Conservation (phyloP, 2,888 invertebrate genomes). For the Trachelus stipa region DNA sequence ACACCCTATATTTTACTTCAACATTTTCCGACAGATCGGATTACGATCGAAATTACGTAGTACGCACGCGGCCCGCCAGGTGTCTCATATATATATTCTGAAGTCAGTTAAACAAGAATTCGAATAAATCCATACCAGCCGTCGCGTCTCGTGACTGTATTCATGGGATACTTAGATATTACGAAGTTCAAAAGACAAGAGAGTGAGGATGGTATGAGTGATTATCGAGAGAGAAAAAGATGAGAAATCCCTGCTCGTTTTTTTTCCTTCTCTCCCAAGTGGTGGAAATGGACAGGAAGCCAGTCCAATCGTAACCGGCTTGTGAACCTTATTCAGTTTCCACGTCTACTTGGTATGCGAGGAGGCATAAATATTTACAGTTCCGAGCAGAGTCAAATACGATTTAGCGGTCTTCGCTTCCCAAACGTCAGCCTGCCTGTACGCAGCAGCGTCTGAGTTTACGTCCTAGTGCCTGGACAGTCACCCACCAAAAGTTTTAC, state of each 20-base stretch:
- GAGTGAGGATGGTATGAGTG: neutral
- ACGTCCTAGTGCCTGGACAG: neutral
- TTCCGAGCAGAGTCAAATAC: slow-evolving; percentile 14
- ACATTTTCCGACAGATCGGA: neutral
- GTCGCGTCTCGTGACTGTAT: neutral
- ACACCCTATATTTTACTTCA: neutral
- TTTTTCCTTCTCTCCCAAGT: neutral
- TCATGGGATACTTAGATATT: neutral
- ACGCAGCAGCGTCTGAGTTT: neutral
- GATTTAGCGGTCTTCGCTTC: slow-evolving; percentile 6
- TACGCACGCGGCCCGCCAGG: neutral
- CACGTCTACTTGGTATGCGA: slow-evolving; percentile 27
- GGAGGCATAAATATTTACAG: slow-evolving; percentile 31
- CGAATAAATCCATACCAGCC: neutral
- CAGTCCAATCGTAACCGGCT: neutral
- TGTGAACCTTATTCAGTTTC: slow-evolving; percentile 6
- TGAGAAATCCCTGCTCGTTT: neutral
- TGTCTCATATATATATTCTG: neutral
- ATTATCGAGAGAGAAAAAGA: neutral
- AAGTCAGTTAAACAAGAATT: neutral
- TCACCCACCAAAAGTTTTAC: neutral
- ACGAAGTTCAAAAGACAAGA: neutral
- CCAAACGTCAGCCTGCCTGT: neutral
- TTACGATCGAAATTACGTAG: neutral
- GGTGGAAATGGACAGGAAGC: neutral